These are phyloP conservation scores for Cichlasoma orientale DNA, from an alignment of 2,797 vertebrate species.

Conservation along the genomic window DNA sequence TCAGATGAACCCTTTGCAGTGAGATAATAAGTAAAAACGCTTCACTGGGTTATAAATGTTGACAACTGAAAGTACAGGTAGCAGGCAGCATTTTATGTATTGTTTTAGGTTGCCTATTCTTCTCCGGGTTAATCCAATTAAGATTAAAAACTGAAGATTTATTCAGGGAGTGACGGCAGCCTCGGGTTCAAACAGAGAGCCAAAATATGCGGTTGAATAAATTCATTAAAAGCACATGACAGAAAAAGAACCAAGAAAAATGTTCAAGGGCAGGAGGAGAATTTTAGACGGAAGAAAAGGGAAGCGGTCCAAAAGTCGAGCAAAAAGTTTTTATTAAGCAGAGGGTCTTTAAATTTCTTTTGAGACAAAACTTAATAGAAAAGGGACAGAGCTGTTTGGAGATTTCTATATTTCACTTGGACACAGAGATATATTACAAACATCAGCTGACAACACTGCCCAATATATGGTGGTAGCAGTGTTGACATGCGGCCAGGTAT, in stretches of 20 bases:
- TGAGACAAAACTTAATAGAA: background rate
- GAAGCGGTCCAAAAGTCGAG: background rate
- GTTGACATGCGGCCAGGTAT: background rate
- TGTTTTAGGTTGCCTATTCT: slow-evolving; percentile 16
- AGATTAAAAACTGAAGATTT: slow-evolving; percentile 16
- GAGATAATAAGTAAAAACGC: slow-evolving; percentile 26
- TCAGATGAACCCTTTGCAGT: slow-evolving; percentile 39
- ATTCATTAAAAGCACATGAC: slow-evolving; percentile 16
- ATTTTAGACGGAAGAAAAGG: background rate
- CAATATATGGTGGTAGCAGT: background rate
- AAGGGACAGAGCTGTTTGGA: background rate
- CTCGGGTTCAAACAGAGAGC: slow-evolving; percentile 5
- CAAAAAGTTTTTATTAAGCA: slow-evolving; percentile 10
- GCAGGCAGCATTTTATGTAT: background rate
- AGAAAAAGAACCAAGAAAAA: background rate
- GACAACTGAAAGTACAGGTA: slow-evolving; percentile 15
- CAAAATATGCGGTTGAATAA: slow-evolving; percentile 28
- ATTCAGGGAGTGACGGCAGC: background rate
- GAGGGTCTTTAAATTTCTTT: background rate
- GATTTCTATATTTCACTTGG: background rate
- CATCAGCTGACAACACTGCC: background rate
- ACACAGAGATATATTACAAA: background rate
- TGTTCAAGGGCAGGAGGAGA: background rate
- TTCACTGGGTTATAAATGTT: slow-evolving; percentile 15
- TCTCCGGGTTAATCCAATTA: slow-evolving; percentile 35